Base-by-base conservation (phyloP, 2,888 invertebrate genomes). In the Trimorus sp. region DNA sequence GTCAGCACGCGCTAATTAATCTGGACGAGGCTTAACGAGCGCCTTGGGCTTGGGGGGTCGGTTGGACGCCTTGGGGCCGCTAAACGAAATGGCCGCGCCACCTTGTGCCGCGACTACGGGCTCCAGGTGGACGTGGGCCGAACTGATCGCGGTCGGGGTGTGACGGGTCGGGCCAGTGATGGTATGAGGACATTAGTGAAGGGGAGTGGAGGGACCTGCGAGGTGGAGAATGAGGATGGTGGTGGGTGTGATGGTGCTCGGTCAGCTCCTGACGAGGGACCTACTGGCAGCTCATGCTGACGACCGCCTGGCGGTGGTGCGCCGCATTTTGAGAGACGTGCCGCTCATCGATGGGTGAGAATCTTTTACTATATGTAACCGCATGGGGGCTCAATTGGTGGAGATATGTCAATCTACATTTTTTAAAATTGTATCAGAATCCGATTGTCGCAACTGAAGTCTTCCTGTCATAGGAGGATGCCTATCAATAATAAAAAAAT, bases 141-240 rank as follows among this genome's bases (percentile, higher is more conserved):
- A n/a, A 68, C 60, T 54, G 60, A 45, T 48, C 53, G 14, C 38
- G 16, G 11, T 42, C 37, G 59, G 84, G 85, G 82, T 80, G 83
- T 69, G 76, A 80, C 81, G 83, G 83, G 48, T 48, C 48, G 63
- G 84, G 85, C 76, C 83, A 86, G 88, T 85, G 87, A 90, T 91
- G 91, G 90, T 89, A 91, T 91, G 91, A 91, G 88, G 90, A 91
- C 88, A 89, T 88, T 90, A 88, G 87, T 87, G 86, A 89, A 85
- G 87, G 88, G 86, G 85, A 87, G 87, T 86, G 89, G 87, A 87
- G 88, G 88, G 90, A 89, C 89, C 88, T 89, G 90, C 87, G 89
- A 89, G 91, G 90, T 88, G 90, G 91, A 91, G 90, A 89, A 91
- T 91, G 91, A 91, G 90, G 91, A 91, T 91, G 91, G 90, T 91